Conservation (phyloP, 1,140 invertebrate genomes). For the Aricia agestis region DNA sequence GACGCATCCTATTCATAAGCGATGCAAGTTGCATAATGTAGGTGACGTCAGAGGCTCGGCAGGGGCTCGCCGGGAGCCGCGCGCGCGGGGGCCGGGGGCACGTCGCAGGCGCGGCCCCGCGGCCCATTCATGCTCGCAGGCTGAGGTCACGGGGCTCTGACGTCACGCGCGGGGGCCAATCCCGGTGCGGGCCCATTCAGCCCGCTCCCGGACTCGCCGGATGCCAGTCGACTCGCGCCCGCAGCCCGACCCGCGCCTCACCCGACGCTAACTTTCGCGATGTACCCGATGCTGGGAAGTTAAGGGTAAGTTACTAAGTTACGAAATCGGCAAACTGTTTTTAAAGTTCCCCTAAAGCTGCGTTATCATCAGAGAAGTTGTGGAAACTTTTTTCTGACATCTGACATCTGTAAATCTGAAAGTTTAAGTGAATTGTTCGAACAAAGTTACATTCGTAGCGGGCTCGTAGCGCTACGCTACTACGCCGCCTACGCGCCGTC, state of each 20-base stretch:
- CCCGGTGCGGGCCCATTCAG: constrained; percentile 65
- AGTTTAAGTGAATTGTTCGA: too few relatives aligned
- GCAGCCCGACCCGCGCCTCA: constrained; percentile 33
- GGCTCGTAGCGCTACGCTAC: constrained; percentile 53
- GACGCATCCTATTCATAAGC: constrained; percentile 23
- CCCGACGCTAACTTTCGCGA: constrained; percentile 22
- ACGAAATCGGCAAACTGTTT: not conserved
- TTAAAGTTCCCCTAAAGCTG: too few relatives aligned
- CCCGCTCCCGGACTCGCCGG: constrained; percentile 67
- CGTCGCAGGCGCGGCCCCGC: constrained; percentile 61
- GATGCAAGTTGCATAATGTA: constrained; percentile 61
- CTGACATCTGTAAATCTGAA: too few relatives aligned
- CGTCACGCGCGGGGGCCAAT: constrained; percentile 65
- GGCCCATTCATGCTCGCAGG: constrained; percentile 61
- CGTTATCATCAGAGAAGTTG: not conserved
- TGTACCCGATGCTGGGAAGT: not conserved
- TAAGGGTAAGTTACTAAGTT: not conserved
- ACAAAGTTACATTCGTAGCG: constrained; percentile 31
- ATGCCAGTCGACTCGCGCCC: constrained; percentile 59
- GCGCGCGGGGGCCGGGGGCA: constrained; percentile 48
- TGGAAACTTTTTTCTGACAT: too few relatives aligned
- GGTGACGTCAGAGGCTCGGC: constrained; percentile 67
- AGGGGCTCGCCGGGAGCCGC: constrained; percentile 53
- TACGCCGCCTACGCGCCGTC: constrained; percentile 63
- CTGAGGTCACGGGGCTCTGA: constrained; percentile 55